Evolutionary conservation across 2,113 vertebrate species (phyloP).

Genomic region (Myodes glareolus): DNA sequence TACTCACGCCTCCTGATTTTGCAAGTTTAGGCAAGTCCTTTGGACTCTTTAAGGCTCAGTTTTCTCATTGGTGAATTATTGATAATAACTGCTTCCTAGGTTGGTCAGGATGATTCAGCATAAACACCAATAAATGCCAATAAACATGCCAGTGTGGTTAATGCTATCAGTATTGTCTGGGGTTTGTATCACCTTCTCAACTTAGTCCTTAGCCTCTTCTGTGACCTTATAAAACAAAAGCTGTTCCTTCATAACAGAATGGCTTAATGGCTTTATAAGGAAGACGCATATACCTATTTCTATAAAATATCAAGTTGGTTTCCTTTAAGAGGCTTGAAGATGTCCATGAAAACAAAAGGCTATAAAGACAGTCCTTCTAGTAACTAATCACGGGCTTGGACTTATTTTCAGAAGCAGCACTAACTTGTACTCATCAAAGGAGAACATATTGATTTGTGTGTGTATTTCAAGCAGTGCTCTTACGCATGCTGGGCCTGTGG

Average conservation of each 20-base stretch:
- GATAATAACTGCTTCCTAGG: background rate
- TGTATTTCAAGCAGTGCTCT: conserved; percentile 72
- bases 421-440: conserved; percentile 17
- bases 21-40: background rate
- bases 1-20: conserved; percentile 10
- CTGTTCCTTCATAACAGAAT: background rate
- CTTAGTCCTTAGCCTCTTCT: background rate
- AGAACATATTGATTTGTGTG: conserved; percentile 69
- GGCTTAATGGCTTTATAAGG: background rate
- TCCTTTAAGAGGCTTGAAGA: conserved; percentile 4
- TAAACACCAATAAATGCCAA: background rate
- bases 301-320: conserved; percentile 2
- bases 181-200: background rate
- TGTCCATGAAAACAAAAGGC: background rate
- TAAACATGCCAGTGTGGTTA: background rate
- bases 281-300: background rate
- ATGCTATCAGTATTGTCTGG: background rate
- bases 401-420: conserved; percentile 43
- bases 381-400: conserved; percentile 34
- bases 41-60: background rate
- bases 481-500: background rate
- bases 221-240: background rate
- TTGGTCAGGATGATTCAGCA: conserved; percentile 51
- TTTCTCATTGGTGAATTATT: conserved; percentile 32
- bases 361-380: conserved; percentile 62